Evolutionary conservation across 2,113 vertebrate genomes (phyloP), one percentile per base, ranked within the genome.

Genomic region (Chionomys nivalis): DNA sequence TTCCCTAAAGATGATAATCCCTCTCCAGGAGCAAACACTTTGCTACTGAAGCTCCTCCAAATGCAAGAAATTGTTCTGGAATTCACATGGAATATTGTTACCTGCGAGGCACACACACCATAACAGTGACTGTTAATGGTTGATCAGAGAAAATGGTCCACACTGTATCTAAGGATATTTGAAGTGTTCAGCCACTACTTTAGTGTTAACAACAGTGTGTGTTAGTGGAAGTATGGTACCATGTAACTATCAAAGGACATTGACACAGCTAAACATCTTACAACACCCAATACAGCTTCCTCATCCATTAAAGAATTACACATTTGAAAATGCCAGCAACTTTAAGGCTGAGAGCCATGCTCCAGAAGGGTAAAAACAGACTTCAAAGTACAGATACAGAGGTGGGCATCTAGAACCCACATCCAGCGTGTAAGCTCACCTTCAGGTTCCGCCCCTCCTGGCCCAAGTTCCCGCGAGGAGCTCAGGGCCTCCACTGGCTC

Each of bases 401-500:
- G 97, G 94, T 81, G 73, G 96, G 85, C 58, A 24, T 75, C 95
- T 82, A 76, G 63, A 96, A 75, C 28, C 63, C 49, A 75, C 0
- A 36, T 61, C 49, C 95, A 82, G 73, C 90, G 49, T 82, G 91
- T 96, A 93, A 73, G 97, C 99, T 99, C 96, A 99, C 99, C 99
- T 98, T 99, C 98, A 44, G 98, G 97, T 98, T 99, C 98, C 94
- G 97, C 97, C 94, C 98, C 97, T 90, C 98, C 98, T 86, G 98
- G 99, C 96, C 99, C 98, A 90, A 98, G 99, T 98, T 99, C 99
- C 96, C 99, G 99, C 93, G 99, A 99, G 95, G 99, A 98, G 96
- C 99, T 99, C 98, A 99, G 98, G 93, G 99, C 99, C 98, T 99
- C 99, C 98, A 99, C 98, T 66, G 99, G 99, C 98, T 99, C 99